Evolutionary conservation across 2,888 invertebrate species (phyloP), one percentile per base, ranked within the genome.

Genomic region (Iselma pallidipennis): DNA sequence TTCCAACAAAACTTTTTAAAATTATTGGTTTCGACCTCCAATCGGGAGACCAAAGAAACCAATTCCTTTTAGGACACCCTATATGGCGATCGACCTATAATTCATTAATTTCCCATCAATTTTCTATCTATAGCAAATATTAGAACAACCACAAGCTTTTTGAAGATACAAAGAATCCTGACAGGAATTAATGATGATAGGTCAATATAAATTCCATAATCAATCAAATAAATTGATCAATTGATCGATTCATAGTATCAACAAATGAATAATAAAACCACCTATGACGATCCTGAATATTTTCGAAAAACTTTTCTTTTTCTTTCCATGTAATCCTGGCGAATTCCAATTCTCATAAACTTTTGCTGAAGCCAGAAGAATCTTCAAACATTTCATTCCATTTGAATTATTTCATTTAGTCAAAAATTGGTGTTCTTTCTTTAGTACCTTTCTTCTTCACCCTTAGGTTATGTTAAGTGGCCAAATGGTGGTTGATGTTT

Each of bases 401-500:
- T 45, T 45, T 23, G 23, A 19, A 19, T 42, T 2, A 42, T 12
- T 45, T 45, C 21, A 23, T 45, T 45, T 21, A 45, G 23, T 12
- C 7, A n/a, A n/a, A 12, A 45, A 45, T 23, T 19, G 9, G 6
- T 4, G 25, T 25, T 25, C 25, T 6, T 25, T 25, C 25, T 4
- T 25, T 25, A 6, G 25, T 4, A 6, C 25, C 25, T 25, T 25
- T 16, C 16, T 33, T 37, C 37, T 37, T 37, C 23, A 19, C 14
- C 50, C 50, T 29, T 50, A n/a, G 2, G 16, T n/a, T 28, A 9
- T 25, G 49, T 49, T 28, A 51, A 51, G 28, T 51, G 51, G 42
- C 42, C 42, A 19, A 51, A 31, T 51, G 51, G 4, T 31, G 51
- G 51, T 29, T 51, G 29, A 31, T 29, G 51, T 51, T 51, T 51